phyloP scores from a whole-genome alignment of 2,113 vertebrate species.

The Chaetops frenatus region DNA sequence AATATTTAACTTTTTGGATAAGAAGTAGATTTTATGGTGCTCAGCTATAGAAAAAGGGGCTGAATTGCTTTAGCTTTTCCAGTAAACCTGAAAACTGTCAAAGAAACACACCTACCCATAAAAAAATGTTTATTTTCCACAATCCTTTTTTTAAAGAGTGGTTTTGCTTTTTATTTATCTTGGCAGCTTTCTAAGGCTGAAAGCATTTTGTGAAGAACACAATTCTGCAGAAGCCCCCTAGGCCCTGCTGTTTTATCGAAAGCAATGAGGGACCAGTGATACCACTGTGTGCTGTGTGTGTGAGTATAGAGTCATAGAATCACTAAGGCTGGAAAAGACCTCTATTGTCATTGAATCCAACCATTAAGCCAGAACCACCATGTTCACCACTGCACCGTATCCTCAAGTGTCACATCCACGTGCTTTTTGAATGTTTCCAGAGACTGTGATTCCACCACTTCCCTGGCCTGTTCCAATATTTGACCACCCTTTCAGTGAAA shows the following conservation, averaged over 20 bases:
- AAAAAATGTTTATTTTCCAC: not conserved
- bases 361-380: not conserved
- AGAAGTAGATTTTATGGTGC: not conserved
- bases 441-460: not conserved
- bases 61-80: not conserved
- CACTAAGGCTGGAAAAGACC: not conserved
- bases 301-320: not conserved
- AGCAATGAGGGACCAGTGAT: not conserved
- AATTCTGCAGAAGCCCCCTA: not conserved
- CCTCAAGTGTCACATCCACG: too few species aligned
- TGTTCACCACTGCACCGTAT: not conserved
- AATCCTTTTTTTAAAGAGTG: fast-evolving
- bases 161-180: not conserved
- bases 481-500: not conserved
- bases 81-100: not conserved
- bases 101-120: not conserved
- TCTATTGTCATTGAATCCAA: not conserved
- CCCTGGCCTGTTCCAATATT: not conserved
- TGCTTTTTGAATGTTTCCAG: not conserved
- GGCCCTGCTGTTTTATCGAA: too few species aligned
- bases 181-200: not conserved
- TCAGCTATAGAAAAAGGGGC: not conserved
- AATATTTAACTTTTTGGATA: not conserved
- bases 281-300: not conserved
- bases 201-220: not conserved